Conservation (phyloP, 2,797 vertebrate species). For the Kryptopterus vitreolus region DNA sequence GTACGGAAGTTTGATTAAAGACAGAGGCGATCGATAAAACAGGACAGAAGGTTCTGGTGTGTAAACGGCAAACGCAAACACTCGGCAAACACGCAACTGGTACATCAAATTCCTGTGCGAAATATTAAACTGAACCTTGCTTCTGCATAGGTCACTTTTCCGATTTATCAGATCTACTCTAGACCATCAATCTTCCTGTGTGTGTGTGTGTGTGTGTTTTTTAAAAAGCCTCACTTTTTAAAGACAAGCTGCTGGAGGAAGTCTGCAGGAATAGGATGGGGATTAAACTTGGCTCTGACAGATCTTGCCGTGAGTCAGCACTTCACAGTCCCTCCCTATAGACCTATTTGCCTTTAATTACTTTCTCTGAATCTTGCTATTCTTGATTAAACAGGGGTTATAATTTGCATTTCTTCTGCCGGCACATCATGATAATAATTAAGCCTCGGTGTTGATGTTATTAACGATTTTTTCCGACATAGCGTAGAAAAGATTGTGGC, state of each 20-base stretch:
- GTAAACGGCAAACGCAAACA: no score
- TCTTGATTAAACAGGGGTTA: conserved; percentile 9
- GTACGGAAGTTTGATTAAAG: neutral
- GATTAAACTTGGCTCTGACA: conserved; percentile 22
- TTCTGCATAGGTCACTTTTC: conserved; percentile 13
- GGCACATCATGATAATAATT: neutral
- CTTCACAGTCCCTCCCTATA: neutral
- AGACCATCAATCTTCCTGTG: conserved; percentile 10
- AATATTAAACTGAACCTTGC: conserved; percentile 5
- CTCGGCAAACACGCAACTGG: no score
- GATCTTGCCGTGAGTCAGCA: conserved; percentile 21
- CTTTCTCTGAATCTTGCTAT: neutral
- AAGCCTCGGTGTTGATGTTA: neutral
- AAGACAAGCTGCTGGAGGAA: conserved; percentile 17
- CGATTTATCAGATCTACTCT: conserved; percentile 13
- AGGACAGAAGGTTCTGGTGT: neutral
- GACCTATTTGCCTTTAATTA: conserved; percentile 32
- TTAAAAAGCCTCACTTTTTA: neutral
- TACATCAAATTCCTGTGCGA: neutral
- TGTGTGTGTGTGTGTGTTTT: no score
- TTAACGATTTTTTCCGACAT: neutral
- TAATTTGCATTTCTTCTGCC: neutral
- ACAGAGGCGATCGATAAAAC: neutral
- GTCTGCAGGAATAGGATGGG: conserved; percentile 4
- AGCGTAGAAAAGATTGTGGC: neutral